These are phyloP conservation scores for Andricus curvator DNA, from an alignment of 2,888 invertebrate species.

Conservation along the genomic window DNA sequence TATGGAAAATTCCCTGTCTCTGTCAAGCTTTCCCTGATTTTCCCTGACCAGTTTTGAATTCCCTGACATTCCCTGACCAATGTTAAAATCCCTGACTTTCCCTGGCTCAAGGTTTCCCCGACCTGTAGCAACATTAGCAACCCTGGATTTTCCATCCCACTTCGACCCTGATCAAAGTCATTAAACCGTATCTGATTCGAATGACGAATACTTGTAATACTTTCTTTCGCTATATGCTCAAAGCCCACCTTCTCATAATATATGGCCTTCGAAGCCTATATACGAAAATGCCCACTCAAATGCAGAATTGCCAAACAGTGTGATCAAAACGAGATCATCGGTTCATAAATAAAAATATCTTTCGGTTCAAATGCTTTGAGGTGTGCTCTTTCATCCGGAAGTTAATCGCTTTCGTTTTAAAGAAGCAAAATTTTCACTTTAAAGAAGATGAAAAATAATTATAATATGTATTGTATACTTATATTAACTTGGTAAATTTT, in stretches of 20 bases:
- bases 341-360: slow-evolving; percentile 2
- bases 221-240: not conserved
- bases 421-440: no score
- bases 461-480: no score
- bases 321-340: not conserved
- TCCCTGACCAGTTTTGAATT: no score
- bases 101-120: no score
- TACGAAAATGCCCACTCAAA: slow-evolving; percentile 10
- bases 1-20: no score
- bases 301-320: slow-evolving; percentile 5
- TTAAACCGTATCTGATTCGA: slow-evolving; percentile 17
- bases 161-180: not conserved
- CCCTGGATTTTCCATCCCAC: no score
- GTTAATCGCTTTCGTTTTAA: no score
- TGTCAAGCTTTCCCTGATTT: no score
- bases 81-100: no score
- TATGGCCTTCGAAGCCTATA: slow-evolving; percentile 19
- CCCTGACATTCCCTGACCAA: no score
- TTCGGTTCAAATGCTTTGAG: not conserved
- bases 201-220: not conserved
- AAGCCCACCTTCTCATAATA: slow-evolving; percentile 3
- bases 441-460: no score
- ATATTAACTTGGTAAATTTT: not conserved
- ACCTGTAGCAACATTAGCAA: no score
- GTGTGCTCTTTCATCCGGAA: not conserved